These are phyloP conservation scores for Diploptera punctata DNA, from an alignment of 2,888 invertebrate genomes.

Conservation along the genomic window DNA sequence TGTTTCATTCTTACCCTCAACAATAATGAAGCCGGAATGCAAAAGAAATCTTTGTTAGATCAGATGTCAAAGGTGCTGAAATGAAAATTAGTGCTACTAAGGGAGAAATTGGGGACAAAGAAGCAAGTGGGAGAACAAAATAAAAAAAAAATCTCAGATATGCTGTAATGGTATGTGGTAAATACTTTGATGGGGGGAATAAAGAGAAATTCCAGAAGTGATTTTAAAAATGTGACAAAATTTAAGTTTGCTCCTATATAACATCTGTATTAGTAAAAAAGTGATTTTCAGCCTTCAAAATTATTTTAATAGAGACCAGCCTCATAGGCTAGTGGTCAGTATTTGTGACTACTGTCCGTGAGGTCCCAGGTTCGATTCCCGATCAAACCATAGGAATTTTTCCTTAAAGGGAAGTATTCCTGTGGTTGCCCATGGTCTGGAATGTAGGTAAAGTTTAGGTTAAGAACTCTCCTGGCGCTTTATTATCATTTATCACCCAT, in stretches of 20 bases:
- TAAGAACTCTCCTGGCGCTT: no score
- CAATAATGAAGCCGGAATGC: background rate
- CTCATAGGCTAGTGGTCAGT: no score
- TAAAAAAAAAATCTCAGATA: slow-evolving; percentile 14
- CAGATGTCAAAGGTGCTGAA: background rate
- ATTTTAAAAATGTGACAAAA: background rate
- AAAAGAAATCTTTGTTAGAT: background rate
- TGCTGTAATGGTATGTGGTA: slow-evolving; percentile 4
- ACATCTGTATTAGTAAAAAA: background rate
- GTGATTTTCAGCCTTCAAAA: slow-evolving; percentile 1
- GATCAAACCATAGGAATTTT: background rate
- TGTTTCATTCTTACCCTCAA: background rate
- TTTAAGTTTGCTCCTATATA: background rate
- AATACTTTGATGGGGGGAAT: background rate
- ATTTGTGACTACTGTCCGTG: no score
- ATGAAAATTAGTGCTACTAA: slow-evolving; percentile 11
- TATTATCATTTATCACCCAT: no score
- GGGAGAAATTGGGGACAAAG: slow-evolving; percentile 3
- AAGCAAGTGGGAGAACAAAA: slow-evolving; percentile 16
- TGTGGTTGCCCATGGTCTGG: no score
- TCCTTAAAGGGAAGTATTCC: no score
- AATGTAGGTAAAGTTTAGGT: no score
- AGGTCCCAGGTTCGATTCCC: background rate
- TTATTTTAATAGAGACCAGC: background rate
- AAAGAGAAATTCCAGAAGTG: background rate